Percentiles rank a stretch among this genome's conserved stretches.
phyloP scores from a whole-genome alignment of 2,888 invertebrate genomes.

The Chloroclystis v-ata region DNA sequence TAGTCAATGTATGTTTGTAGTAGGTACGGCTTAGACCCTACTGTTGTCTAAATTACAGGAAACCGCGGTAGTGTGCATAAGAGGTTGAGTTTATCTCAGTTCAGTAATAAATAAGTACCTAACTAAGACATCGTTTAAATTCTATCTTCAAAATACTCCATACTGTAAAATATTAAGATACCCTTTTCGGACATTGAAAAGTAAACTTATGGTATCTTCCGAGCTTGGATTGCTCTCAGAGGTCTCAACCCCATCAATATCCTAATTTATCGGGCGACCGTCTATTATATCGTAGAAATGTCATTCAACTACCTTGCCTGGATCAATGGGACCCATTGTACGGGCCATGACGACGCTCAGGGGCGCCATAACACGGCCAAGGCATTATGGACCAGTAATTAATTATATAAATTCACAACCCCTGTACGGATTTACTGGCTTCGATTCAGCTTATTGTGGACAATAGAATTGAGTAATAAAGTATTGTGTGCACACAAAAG shows the following conservation, averaged over 20 bases:
- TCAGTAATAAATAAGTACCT: no score
- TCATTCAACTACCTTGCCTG: slow-evolving; percentile 44
- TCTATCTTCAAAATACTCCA: no score
- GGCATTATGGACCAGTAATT: slow-evolving; percentile 57
- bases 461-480: slow-evolving; percentile 29
- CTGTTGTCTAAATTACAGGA: no score
- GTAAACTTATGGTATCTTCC: no score
- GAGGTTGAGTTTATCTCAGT: no score
- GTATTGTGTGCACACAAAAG: slow-evolving; percentile 12
- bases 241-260: slow-evolving; percentile 1
- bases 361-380: slow-evolving; percentile 52
- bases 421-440: slow-evolving; percentile 37
- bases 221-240: no score
- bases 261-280: slow-evolving; percentile 10
- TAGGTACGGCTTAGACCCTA: no score
- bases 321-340: slow-evolving; percentile 49
- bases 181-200: no score
- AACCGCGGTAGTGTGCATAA: no score
- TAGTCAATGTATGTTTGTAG: no score
- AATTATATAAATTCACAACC: slow-evolving; percentile 59
- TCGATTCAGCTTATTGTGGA: slow-evolving; percentile 42
- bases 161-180: no score
- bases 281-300: slow-evolving; percentile 29
- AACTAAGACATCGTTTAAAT: no score
- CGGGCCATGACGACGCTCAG: slow-evolving; percentile 47